Percentiles rank a stretch among this genome's conserved stretches.
These are phyloP conservation scores for Callaeas wilsoni DNA, from an alignment of 2,113 vertebrate species.

Conservation along the genomic window DNA sequence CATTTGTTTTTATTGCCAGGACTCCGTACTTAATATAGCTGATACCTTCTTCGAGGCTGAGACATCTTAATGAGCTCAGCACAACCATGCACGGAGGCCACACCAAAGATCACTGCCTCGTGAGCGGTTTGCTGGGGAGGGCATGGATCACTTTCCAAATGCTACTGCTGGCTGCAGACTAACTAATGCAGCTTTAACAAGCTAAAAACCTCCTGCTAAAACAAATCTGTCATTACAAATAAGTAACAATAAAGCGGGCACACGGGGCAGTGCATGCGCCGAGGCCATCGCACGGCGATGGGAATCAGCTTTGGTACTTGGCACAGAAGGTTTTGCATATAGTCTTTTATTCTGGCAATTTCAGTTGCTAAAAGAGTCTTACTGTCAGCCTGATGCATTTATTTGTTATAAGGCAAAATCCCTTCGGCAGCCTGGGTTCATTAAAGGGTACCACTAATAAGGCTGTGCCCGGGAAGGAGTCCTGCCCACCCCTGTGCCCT, in stretches of 20 bases:
- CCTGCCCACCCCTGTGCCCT: not conserved
- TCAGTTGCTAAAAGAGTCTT: not conserved
- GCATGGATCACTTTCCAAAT: not conserved
- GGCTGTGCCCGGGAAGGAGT: not conserved
- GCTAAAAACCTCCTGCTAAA: not conserved
- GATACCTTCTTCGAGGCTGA: not conserved
- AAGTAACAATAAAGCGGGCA: not conserved
- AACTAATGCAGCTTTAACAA: not conserved
- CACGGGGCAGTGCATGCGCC: fast-evolving
- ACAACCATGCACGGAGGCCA: not conserved
- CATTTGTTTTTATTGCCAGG: conserved; percentile 45
- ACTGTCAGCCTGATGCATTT: not conserved
- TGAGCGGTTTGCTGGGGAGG: not conserved
- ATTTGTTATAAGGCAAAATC: not conserved
- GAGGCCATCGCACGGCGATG: fast-evolving
- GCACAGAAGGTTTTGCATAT: not conserved
- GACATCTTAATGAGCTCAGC: conserved; percentile 45
- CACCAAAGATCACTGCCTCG: not conserved
- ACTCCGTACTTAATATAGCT: not conserved
- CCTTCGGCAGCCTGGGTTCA: not conserved
- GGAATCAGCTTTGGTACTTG: not conserved
- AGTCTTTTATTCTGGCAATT: not conserved
- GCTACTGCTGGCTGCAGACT: not conserved
- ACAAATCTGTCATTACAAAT: not conserved
- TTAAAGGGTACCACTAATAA: not conserved